phyloP scores from a whole-genome alignment of 2,888 invertebrate genomes.

The Torymus auratus region DNA sequence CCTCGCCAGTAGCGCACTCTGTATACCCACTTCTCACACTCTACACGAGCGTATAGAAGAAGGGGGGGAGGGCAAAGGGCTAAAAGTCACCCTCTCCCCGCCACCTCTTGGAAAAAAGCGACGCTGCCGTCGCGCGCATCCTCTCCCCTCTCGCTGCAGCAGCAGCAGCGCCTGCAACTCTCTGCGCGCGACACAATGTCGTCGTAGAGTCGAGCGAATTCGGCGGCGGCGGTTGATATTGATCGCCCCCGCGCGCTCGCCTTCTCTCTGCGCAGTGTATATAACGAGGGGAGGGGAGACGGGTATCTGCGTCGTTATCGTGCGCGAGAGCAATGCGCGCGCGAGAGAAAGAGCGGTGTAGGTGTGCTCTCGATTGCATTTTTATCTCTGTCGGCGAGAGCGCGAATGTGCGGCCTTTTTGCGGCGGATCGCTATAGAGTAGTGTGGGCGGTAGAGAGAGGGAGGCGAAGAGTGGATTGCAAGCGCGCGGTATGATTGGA shows the following conservation, averaged over 20 bases:
- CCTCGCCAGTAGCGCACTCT: too few relatives aligned
- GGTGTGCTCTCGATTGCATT: slow-evolving; percentile 3
- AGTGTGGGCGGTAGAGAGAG: too few relatives aligned
- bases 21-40: too few relatives aligned
- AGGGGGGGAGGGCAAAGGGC: too few relatives aligned
- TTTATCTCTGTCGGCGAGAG: not conserved
- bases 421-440: not conserved
- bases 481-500: too few relatives aligned
- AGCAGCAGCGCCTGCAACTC: not conserved
- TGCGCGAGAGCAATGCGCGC: not conserved
- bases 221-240: slow-evolving; percentile 56
- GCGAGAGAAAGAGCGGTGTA: too few relatives aligned
- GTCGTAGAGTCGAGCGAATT: slow-evolving; percentile 34
- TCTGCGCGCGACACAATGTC: slow-evolving; percentile 51
- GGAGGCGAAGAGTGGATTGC: too few relatives aligned
- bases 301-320: slow-evolving; percentile 48
- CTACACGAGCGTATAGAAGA: too few relatives aligned
- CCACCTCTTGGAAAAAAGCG: slow-evolving; percentile 8
- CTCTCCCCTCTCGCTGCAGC: slow-evolving; percentile 5
- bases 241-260: slow-evolving; percentile 43
- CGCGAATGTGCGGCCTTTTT: too few relatives aligned
- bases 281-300: slow-evolving; percentile 49
- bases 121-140: slow-evolving; percentile 13
- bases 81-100: too few relatives aligned
- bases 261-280: slow-evolving; percentile 39